Conservation (phyloP, 1,140 invertebrate species). For the Ericerus pela region DNA sequence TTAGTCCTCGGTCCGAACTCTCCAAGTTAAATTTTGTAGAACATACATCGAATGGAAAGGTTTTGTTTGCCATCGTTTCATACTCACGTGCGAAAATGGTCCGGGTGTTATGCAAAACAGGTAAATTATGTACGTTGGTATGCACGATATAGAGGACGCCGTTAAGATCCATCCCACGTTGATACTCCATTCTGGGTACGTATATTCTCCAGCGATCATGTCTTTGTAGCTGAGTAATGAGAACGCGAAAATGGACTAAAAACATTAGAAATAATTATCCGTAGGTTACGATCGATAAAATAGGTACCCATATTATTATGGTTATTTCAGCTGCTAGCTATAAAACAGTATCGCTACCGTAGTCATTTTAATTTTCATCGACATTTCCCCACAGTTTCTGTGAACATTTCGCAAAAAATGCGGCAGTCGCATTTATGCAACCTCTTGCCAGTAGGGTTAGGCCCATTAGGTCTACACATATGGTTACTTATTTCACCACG, state of each 20-base stretch:
- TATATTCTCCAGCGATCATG: conserved; percentile 44
- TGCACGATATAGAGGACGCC: conserved; percentile 52
- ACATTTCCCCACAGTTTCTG: no score
- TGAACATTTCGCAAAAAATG: neutral
- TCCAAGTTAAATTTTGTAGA: no score
- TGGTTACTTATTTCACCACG: no score
- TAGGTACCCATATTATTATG: neutral
- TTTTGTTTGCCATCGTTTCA: neutral
- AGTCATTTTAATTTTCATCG: no score
- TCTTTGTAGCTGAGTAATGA: conserved; percentile 48
- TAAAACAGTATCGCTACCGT: no score
- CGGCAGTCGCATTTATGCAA: no score
- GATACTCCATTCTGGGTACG: conserved; percentile 52
- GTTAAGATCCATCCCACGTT: conserved; percentile 54
- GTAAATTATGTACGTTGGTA: conserved; percentile 48
- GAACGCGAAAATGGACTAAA: conserved; percentile 51
- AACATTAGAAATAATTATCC: no score
- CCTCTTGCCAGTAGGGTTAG: no score
- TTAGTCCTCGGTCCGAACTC: no score
- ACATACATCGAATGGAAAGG: neutral
- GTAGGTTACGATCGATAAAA: no score
- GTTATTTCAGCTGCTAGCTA: no score
- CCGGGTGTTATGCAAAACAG: conserved; percentile 40
- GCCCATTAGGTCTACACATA: no score
- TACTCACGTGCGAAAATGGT: conserved; percentile 33